Evolutionary conservation across 2,888 invertebrate genomes (phyloP).

Genomic region (Campoletis raptor): DNA sequence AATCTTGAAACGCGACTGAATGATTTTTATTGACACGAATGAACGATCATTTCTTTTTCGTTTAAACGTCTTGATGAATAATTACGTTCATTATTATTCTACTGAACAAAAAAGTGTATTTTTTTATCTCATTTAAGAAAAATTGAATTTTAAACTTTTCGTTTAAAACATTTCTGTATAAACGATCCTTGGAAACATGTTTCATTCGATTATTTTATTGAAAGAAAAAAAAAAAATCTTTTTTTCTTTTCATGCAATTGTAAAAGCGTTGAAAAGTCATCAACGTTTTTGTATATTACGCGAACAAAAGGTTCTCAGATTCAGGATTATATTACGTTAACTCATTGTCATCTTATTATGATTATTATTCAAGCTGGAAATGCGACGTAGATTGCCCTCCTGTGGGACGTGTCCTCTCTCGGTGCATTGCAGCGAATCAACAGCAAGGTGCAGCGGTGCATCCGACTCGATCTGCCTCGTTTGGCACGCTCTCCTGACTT

Average conservation of each 20-base stretch:
- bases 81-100: background rate
- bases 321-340: conserved; percentile 10
- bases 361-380: conserved; percentile 38
- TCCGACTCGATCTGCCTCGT: conserved; percentile 59
- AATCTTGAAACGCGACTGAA: background rate
- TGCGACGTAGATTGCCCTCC: conserved; percentile 39
- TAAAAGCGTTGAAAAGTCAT: background rate
- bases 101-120: background rate
- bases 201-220: background rate
- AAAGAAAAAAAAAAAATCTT: background rate
- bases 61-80: background rate
- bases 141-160: background rate
- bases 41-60: background rate
- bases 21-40: background rate
- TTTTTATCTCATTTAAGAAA: background rate
- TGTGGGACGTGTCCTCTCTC: conserved; percentile 49
- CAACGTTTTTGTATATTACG: background rate
- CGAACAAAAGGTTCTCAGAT: background rate
- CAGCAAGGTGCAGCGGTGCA: conserved; percentile 58
- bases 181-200: background rate
- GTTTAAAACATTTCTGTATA: background rate
- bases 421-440: conserved; percentile 55
- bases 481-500: conserved; percentile 58
- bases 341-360: conserved; percentile 2
- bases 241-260: background rate